These are phyloP conservation scores for Serranus cabrilla DNA, from an alignment of 2,797 vertebrate genomes.

Conservation along the genomic window DNA sequence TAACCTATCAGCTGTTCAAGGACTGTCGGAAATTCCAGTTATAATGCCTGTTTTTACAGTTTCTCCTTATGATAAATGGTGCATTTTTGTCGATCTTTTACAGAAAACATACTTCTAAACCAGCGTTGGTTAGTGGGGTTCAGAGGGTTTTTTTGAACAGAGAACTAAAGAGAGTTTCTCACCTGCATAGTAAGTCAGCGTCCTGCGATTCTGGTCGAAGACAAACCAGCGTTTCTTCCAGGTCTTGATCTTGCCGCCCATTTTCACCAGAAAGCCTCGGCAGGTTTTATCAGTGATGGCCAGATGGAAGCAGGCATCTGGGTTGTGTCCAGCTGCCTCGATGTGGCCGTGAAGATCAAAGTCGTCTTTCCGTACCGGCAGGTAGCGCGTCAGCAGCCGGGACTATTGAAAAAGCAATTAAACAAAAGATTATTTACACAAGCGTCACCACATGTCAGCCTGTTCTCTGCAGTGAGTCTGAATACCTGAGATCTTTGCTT, in stretches of 20 bases:
- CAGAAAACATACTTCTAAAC: too few relatives aligned
- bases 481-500: constrained; percentile 94
- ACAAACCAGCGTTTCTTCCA: constrained; percentile 99
- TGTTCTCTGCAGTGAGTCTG: neutral
- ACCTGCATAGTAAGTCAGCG: constrained; percentile 96
- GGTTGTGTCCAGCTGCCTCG: constrained; percentile 93
- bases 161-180: constrained; percentile 10
- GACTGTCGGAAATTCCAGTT: too few relatives aligned
- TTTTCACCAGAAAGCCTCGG: constrained; percentile 94
- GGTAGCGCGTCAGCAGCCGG: constrained; percentile 93
- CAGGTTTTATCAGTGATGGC: constrained; percentile 97
- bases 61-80: too few relatives aligned
- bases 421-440: neutral
- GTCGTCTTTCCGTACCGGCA: constrained; percentile 94
- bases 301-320: constrained; percentile 93
- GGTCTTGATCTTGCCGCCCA: constrained; percentile 98
- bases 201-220: constrained; percentile 95
- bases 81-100: too few relatives aligned
- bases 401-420: constrained; percentile 80
- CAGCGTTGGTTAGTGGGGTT: too few relatives aligned
- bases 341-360: constrained; percentile 94
- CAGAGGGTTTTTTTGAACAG: neutral
- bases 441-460: neutral
- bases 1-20: too few relatives aligned
- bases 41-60: too few relatives aligned